Evolutionary conservation across 2,113 vertebrate genomes (phyloP), one percentile per base, ranked within the genome.

Genomic region (Cavia porcellus): DNA sequence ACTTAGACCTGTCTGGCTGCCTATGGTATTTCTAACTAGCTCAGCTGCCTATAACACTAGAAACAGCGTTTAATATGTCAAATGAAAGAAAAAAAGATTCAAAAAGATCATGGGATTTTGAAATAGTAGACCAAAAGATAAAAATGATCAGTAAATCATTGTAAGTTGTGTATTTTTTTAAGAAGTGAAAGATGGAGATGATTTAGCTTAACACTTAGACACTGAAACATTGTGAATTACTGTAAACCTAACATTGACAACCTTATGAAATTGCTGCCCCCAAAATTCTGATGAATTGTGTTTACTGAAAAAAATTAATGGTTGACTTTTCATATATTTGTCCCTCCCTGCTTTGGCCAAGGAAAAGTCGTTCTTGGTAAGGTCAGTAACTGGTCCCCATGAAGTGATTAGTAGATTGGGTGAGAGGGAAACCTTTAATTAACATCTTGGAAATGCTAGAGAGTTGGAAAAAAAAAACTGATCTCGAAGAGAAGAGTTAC

Each of bases 341-440:
- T 32, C 32, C 7, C 57, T 72, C 32, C 6, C 22, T 66, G 11
- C 32, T 50, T 96, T 22, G 72, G 93, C 50, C 62, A 95, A 97
- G 47, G 74, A 90, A 95, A 89, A 6, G 86, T 93, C 45, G 75
- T 93, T 92, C 59, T 89, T 92, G 93, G 95, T 85, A 80, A 87
- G 3, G 25, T 92, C 70, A 81, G n/a, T 90, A 91, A 52, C 55
- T 66, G 68, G 77, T 64, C 25, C n/a, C 82, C 96, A 70, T 92
- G 42, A 95, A 79, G 81, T 81, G 47, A 87, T 77, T 42, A 35
- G 80, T 89, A 59, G 64, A 52, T 61, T 79, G 64, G 68, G 25
- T 82, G 82, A 92, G 75, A 97, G 50, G 45, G 61, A 89, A 74
- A 86, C 15, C 3, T 88, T 85, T 91, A 38, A 75, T 28, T 70